Evolutionary conservation across 37 sponge, comb jelly and placozoan species (phyloP).

Genomic region (Ephydatia muelleri): DNA sequence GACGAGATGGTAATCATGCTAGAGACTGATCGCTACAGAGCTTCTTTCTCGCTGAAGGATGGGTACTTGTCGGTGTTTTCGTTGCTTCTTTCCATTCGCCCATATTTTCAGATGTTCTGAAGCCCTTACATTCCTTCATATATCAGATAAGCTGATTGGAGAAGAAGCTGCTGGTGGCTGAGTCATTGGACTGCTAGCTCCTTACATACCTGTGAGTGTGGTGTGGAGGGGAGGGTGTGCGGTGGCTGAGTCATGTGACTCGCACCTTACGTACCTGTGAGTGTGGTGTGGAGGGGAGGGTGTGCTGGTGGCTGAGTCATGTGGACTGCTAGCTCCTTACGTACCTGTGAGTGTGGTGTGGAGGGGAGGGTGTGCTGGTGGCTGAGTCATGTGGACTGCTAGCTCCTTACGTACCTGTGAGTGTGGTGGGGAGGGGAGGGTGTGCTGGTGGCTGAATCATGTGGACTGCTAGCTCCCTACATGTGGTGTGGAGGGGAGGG

Average conservation of each 20-base stretch:
- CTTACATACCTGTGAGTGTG: conserved; percentile 76
- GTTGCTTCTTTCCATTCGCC: not conserved
- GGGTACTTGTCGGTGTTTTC: too few relatives aligned
- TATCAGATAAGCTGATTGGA: conserved; percentile 74
- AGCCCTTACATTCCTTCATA: conserved; percentile 14
- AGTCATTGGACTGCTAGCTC: conserved; percentile 80
- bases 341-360: conserved; percentile 70
- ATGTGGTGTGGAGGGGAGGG: conserved; percentile 58
- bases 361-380: conserved; percentile 78
- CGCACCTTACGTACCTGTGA: conserved; percentile 82
- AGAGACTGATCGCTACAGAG: not conserved
- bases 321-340: conserved; percentile 81
- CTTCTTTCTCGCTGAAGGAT: too few relatives aligned
- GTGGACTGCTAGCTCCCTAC: conserved; percentile 80
- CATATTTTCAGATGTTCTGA: not conserved
- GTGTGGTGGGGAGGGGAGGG: conserved; percentile 58
- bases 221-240: not conserved
- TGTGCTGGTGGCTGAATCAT: conserved; percentile 85
- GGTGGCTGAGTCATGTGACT: too few relatives aligned
- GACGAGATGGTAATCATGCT: not conserved
- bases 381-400: conserved; percentile 83
- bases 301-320: conserved; percentile 85
- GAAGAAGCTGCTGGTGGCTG: conserved; percentile 85
- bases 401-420: conserved; percentile 80
- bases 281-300: conserved; percentile 58